phyloP scores from a whole-genome alignment of 2,888 invertebrate species.

The Lasioglossum morio region DNA sequence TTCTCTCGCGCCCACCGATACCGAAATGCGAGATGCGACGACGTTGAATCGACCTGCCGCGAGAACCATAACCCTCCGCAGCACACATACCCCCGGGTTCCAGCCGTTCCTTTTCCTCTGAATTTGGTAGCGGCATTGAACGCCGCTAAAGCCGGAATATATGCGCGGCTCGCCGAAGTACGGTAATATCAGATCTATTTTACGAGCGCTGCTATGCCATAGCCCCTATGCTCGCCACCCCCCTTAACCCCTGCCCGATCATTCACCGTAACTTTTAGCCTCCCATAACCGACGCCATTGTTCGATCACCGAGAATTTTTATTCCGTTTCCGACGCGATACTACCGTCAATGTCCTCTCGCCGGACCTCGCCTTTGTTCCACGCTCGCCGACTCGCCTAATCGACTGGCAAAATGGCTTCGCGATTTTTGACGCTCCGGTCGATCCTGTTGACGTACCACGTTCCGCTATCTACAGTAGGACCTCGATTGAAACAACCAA shows the following conservation, averaged over 20 bases:
- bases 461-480: not conserved
- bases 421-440: not conserved
- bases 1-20: slow-evolving; percentile 64
- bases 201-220: slow-evolving; percentile 63
- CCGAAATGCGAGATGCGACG: slow-evolving; percentile 58
- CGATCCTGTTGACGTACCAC: not conserved
- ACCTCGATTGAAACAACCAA: no score
- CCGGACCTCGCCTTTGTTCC: not conserved
- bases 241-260: slow-evolving; percentile 36
- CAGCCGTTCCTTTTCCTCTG: slow-evolving; percentile 39
- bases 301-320: slow-evolving; percentile 59
- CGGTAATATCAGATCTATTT: slow-evolving; percentile 70
- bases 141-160: slow-evolving; percentile 47
- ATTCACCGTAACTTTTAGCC: slow-evolving; percentile 64
- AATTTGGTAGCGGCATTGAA: slow-evolving; percentile 47
- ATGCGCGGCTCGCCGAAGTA: slow-evolving; percentile 41
- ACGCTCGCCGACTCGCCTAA: not conserved
- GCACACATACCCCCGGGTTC: slow-evolving; percentile 1
- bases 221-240: slow-evolving; percentile 34
- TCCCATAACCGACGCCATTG: slow-evolving; percentile 48
- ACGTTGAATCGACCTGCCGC: slow-evolving; percentile 63
- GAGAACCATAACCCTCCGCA: slow-evolving; percentile 1
- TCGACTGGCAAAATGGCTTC: slow-evolving; percentile 13
- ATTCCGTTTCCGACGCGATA: slow-evolving; percentile 44
- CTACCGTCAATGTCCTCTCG: not conserved